Evolutionary conservation across 2,797 vertebrate species (phyloP), one percentile per base, ranked within the genome.

Genomic region (Betta splendens): DNA sequence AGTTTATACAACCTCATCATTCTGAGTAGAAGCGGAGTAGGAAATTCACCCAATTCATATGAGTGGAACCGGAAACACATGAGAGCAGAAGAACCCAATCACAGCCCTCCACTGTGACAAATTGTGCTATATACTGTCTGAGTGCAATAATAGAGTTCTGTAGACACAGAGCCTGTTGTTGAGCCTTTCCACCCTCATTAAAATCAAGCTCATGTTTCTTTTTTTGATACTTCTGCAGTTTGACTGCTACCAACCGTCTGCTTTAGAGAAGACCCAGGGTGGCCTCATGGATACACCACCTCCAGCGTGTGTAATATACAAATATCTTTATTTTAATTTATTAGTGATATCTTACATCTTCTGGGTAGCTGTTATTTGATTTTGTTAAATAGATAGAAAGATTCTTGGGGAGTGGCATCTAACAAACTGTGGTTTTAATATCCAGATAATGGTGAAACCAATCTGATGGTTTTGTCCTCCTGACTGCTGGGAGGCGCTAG

Each of bases 191-290:
- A 60, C 26, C 22, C 40, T 50, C 49, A 61, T 61, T 64, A 46
- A 68, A 59, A 67, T 40, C n/a, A 1, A 43, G 13, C 22, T 1
- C 5, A 21, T 35, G 16, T 43, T 69, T 73, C 51, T 38, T 17
- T 53, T 45, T 65, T 47, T 47, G 46, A 65, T 1, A 57, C 25
- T 21, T 57, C 23, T 51, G 4, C n/a, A 62, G 23, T 64, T n/a
- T 15, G 40, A 17, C 16, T 36, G 23, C 23, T 25, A 37, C 32
- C 58, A 31, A 49, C 45, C 18, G n/a, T 37, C 17, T 7, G 8
- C 25, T 50, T 23, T 15, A 23, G 17, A 5, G 18, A 7, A 64
- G 23, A 55, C 33, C n/a, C n/a, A 51, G 9, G 43, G 29, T 31
- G 8, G 4, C 9, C 29, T 31, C 12, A 31, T 31, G n/a, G n/a